Evolutionary conservation across 2,888 invertebrate genomes (phyloP).

Genomic region (Ophion ventricosus): DNA sequence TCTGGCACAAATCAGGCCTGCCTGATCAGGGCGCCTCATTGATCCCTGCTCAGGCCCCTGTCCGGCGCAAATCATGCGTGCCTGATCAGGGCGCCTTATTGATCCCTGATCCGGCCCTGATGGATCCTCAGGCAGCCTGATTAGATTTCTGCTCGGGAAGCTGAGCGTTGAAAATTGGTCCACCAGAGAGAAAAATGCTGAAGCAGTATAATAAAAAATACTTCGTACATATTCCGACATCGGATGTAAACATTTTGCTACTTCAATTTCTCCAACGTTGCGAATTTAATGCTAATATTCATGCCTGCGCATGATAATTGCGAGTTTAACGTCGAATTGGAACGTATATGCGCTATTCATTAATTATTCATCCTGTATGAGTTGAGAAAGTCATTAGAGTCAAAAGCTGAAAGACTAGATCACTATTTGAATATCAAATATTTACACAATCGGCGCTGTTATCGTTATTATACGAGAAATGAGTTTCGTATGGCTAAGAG

Average conservation of each 20-base stretch:
- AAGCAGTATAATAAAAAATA: background rate
- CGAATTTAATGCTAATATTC: background rate
- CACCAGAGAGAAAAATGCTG: background rate
- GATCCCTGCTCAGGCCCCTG: no score
- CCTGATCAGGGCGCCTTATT: no score
- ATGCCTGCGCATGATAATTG: background rate
- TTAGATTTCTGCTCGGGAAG: no score
- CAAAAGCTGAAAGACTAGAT: background rate
- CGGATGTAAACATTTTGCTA: no score
- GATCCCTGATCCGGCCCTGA: no score
- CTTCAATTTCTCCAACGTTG: background rate
- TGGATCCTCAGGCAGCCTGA: no score
- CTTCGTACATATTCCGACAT: background rate
- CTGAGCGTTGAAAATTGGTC: slow-evolving; percentile 10
- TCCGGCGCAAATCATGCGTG: no score
- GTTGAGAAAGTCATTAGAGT: background rate
- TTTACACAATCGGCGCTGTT: background rate
- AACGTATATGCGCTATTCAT: background rate
- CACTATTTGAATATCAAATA: background rate
- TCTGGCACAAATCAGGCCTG: no score
- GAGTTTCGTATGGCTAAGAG: background rate
- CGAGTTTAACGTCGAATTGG: background rate
- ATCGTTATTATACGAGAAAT: slow-evolving; percentile 1
- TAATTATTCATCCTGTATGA: background rate
- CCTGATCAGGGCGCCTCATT: no score